Evolutionary conservation across 2,888 invertebrate species (phyloP), one percentile per base, ranked within the genome.

Genomic region (Bedellia somnulentella): DNA sequence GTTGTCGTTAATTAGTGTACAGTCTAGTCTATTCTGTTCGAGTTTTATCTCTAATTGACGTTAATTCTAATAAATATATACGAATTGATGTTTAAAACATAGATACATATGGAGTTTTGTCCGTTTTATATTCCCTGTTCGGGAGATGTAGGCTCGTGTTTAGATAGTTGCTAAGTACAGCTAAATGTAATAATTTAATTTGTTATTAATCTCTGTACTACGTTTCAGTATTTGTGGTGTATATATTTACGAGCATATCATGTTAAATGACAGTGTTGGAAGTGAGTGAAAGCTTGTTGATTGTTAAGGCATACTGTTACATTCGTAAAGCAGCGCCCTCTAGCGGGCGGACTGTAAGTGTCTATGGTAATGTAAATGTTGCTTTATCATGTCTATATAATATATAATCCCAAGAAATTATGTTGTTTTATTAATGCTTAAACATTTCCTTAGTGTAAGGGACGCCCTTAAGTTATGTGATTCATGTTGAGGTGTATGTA

Each of bases 361-460:
- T 67, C 70, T 37, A 67, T 63, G 60, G 56, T 68, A 68, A 68
- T 70, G 66, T 73, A 68, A 73, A 75, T 77, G 76, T 77, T 75
- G 76, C 76, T 76, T 76, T 73, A 75, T 73, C 61, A 71, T 71
- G 71, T 76, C 68, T 75, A 76, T 63, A 64, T 73, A 76, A 71
- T 75, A 71, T 73, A 73, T 75, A 73, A 73, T 75, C 75, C 66
- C 66, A 55, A 67, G 63, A 59, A 67, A 44, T 50, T 49, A 41
- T 41, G 52, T 53, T 52, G 12, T 55, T 71, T 70, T 70, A n/a
- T n/a, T n/a, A n/a, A n/a, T n/a, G n/a, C n/a, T n/a, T n/a, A n/a
- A n/a, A n/a, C n/a, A n/a, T n/a, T n/a, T n/a, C n/a, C n/a, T n/a
- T n/a, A n/a, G n/a, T n/a, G n/a, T n/a, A n/a, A n/a, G n/a, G n/a